Evolutionary conservation across 2,797 vertebrate species (phyloP), one percentile per base, ranked within the genome.

Genomic region (Tiaroga cobitis): DNA sequence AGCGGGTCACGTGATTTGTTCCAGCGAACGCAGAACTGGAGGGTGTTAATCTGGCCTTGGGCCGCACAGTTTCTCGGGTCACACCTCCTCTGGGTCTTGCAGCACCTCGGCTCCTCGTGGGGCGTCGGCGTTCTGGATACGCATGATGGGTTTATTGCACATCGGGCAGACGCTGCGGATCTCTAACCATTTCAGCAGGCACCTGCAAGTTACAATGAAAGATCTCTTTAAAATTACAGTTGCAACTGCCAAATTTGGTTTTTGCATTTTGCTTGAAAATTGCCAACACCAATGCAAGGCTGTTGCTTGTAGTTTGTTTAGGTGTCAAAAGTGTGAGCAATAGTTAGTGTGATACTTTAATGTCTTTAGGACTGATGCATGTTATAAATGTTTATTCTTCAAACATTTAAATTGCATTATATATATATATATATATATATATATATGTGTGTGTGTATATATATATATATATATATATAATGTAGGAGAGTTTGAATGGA

Each of bases 121-220:
- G 69, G 93, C 69, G 1, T 95, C 95, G 0, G 95, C 94, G 15
- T 92, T 92, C 92, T 95, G 95, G 54, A 96, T 92, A 88, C 95
- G 94, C 86, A 95, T 93, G 91, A 96, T 96, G 87, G 95, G 94
- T 79, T 96, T 96, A 93, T 96, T 96, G 80, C 96, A 96, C 96
- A 96, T 96, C 21, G 96, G 96, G 88, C 96, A 96, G 83, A 96
- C 94, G 43, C 95, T 96, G 88, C 96, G 95, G 87, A 96, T 96
- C 93, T 96, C 96, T 88, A 96, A 92, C 96, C 96, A 96, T 88
- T 96, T 96, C 67, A 96, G 92, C 90, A 96, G 94, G 93, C 96
- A 96, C 94, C 96, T 96, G 91, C 26, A 61, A 41, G 80, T 37
- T 13, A 67, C 56, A n/a, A 49, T 16, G 16, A 84, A 74, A 78